Evolutionary conservation across 2,113 vertebrate genomes (phyloP).

Genomic region (Dipodomys ordii): DNA sequence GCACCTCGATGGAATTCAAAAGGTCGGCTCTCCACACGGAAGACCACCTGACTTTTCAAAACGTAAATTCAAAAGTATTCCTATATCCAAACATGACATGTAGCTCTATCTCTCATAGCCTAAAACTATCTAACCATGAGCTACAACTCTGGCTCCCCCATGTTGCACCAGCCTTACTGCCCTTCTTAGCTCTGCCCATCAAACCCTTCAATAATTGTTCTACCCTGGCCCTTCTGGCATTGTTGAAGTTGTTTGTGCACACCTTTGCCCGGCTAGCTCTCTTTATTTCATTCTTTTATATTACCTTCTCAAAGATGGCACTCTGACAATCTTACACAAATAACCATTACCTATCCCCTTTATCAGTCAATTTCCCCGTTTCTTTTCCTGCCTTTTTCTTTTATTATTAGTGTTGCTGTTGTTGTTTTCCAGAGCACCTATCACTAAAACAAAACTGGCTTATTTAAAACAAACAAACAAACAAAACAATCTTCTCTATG

Average conservation of each 20-base stretch:
- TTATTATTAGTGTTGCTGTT: neutral
- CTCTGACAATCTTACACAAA: neutral
- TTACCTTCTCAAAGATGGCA: neutral
- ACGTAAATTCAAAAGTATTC: neutral
- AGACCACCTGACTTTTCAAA: neutral
- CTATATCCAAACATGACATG: neutral
- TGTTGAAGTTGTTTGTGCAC: neutral
- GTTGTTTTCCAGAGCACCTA: neutral
- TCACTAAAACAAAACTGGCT: neutral
- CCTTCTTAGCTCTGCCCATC: neutral
- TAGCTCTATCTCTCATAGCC: neutral
- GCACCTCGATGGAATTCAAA: neutral
- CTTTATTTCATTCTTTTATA: neutral
- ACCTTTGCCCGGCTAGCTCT: neutral
- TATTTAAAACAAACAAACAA: neutral
- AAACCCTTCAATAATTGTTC: neutral
- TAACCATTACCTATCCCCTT: neutral
- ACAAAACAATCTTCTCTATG: neutral
- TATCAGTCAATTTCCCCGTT: neutral
- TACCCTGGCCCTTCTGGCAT: neutral
- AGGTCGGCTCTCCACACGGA: neutral
- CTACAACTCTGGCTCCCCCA: rapidly evolving
- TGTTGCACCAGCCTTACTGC: neutral
- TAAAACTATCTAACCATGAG: neutral
- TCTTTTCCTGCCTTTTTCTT: neutral